Conservation (phyloP, 1,140 invertebrate genomes). For the Holotrichia oblita region DNA sequence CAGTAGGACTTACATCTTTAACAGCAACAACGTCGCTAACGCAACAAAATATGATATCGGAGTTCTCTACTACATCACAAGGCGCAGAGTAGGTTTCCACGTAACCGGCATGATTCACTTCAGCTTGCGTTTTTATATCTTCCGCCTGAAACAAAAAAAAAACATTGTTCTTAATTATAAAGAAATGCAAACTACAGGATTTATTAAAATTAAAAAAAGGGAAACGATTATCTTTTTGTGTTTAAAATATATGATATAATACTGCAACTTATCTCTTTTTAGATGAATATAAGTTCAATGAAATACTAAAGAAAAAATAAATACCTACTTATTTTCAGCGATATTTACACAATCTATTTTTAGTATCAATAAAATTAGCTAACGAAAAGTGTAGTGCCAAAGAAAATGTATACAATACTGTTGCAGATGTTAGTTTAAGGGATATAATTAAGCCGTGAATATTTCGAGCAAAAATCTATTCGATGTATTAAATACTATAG, state of each 20-base stretch:
- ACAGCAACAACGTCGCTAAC: conserved; percentile 92
- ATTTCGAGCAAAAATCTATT: too few relatives aligned
- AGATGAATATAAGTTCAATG: too few relatives aligned
- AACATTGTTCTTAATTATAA: conserved; percentile 17
- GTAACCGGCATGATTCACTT: conserved; percentile 49
- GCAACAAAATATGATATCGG: conserved; percentile 95
- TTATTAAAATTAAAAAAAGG: too few relatives aligned
- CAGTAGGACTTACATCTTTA: conserved; percentile 80
- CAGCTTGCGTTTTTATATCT: conserved; percentile 55
- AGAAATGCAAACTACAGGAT: too few relatives aligned
- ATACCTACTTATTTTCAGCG: too few relatives aligned
- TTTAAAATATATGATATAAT: too few relatives aligned
- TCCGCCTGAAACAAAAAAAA: conserved; percentile 53
- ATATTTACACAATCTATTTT: background rate
- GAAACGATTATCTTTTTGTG: too few relatives aligned
- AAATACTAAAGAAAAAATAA: too few relatives aligned
- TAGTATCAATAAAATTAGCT: background rate
- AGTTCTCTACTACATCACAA: conserved; percentile 88
- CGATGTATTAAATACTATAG: too few relatives aligned
- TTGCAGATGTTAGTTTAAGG: too few relatives aligned
- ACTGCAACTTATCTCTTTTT: too few relatives aligned
- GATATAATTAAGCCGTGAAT: too few relatives aligned
- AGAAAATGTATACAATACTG: background rate
- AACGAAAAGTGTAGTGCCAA: background rate
- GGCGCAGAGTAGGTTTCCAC: conserved; percentile 70